Conservation (phyloP, 2,888 invertebrate species). For the Coelogynopora nodosa region DNA sequence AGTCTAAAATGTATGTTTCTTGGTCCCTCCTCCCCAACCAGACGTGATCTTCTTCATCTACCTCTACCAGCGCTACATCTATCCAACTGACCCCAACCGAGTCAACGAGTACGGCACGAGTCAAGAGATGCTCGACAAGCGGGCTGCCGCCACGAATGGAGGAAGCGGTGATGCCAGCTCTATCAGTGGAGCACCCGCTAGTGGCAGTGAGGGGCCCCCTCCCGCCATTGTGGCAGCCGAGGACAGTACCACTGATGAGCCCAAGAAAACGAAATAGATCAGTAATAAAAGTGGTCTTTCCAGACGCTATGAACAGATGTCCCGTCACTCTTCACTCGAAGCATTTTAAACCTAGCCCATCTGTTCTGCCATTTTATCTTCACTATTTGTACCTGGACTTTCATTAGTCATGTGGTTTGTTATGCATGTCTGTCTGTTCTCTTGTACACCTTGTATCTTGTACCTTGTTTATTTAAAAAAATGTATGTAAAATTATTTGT, state of each 20-base stretch:
- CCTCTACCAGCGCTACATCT: constrained; percentile 96
- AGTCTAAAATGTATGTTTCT: no score
- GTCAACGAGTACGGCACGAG: constrained; percentile 98
- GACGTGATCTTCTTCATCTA: constrained; percentile 98
- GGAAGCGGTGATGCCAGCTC: not conserved
- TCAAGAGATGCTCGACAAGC: constrained; percentile 74
- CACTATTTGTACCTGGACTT: not conserved
- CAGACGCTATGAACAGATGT: no score
- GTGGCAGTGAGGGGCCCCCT: not conserved
- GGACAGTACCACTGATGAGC: not conserved
- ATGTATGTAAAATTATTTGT: no score
- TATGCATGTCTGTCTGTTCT: not conserved
- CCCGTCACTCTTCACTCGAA: not conserved
- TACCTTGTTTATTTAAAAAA: no score
- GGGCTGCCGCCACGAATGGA: not conserved
- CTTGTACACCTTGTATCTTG: not conserved
- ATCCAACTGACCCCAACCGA: constrained; percentile 87
- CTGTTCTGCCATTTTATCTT: not conserved
- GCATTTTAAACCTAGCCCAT: not conserved
- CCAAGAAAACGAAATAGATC: not conserved
- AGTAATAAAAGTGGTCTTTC: no score
- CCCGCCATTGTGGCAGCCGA: not conserved
- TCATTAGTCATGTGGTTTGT: not conserved
- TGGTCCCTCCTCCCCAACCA: constrained; percentile 55
- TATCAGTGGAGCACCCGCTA: not conserved